A percentile compares a stretch with the other conserved stretches of the same genome.
phyloP scores from a whole-genome alignment of 2,888 invertebrate species.

The Chirona hameri region DNA sequence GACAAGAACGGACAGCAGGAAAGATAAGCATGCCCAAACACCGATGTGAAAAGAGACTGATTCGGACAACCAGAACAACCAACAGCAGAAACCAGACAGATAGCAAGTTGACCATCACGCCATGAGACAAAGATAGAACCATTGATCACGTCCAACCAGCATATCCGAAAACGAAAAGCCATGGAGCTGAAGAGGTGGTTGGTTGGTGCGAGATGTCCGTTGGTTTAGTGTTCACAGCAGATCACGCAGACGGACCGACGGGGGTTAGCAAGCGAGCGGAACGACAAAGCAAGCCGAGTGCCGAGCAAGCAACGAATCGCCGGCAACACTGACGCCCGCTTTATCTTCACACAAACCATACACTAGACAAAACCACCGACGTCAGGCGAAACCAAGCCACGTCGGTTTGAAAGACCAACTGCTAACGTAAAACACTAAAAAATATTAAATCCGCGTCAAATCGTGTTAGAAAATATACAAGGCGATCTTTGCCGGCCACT shows the following conservation, averaged over 20 bases:
- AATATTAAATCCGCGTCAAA: too few species aligned
- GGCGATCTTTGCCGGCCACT: too few species aligned
- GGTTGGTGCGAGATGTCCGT: not conserved
- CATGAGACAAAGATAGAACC: not conserved
- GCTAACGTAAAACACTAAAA: too few species aligned
- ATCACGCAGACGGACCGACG: not conserved
- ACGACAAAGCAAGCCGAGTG: not conserved
- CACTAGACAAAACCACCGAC: too few species aligned
- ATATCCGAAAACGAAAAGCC: not conserved
- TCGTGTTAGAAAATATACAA: too few species aligned
- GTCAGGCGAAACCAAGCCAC: too few species aligned
- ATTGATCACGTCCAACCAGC: not conserved
- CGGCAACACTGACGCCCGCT: not conserved
- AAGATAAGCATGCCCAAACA: slow-evolving; percentile 11
- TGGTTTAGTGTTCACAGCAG: slow-evolving; percentile 1
- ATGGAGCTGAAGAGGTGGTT: not conserved
- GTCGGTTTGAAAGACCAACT: too few species aligned
- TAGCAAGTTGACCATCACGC: not conserved
- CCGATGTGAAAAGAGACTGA: not conserved
- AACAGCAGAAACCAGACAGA: not conserved
- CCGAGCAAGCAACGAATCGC: not conserved
- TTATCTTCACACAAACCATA: too few species aligned
- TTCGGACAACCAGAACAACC: not conserved
- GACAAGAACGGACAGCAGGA: not conserved
- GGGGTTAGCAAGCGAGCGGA: not conserved